Conservation (phyloP, 2,797 vertebrate genomes). For the Loris lydekkerianus region DNA sequence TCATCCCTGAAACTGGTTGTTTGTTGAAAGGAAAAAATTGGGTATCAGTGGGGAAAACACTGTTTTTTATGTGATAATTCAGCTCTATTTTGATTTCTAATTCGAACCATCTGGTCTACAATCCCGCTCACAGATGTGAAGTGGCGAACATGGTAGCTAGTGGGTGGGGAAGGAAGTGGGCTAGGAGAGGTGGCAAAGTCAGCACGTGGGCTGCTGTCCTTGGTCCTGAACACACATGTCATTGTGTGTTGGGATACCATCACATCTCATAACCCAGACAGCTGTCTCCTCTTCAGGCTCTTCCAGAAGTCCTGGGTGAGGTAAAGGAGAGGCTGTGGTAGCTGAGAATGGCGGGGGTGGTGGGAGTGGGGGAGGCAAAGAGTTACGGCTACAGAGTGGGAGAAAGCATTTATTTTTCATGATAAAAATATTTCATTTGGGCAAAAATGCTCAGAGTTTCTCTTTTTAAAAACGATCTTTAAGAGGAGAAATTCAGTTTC, state of each 20-base stretch:
- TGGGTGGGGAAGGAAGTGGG: not conserved
- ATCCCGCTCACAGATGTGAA: not conserved
- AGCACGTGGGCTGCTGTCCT: conserved; percentile 40
- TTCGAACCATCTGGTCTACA: not conserved
- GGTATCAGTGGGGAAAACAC: not conserved
- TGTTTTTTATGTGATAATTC: not conserved
- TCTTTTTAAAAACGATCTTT: not conserved
- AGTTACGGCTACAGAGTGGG: rapidly evolving
- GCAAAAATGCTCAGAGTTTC: not conserved
- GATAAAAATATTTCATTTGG: conserved; percentile 54
- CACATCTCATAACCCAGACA: not conserved
- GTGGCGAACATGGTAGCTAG: not conserved
- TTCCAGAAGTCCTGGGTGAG: not conserved
- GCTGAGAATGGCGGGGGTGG: not conserved
- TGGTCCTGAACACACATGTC: conserved; percentile 77
- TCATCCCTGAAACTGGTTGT: not conserved
- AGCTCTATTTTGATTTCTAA: conserved; percentile 13
- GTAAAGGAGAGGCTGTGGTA: not conserved
- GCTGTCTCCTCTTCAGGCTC: not conserved
- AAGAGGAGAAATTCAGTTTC: not conserved
- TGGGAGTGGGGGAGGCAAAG: not conserved
- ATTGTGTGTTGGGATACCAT: rapidly evolving
- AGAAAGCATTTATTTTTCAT: not conserved
- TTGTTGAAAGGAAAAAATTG: not conserved
- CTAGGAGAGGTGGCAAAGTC: rapidly evolving